Base-by-base conservation (phyloP, 2,113 vertebrate genomes). In the Oncorhynchus keta region DNA sequence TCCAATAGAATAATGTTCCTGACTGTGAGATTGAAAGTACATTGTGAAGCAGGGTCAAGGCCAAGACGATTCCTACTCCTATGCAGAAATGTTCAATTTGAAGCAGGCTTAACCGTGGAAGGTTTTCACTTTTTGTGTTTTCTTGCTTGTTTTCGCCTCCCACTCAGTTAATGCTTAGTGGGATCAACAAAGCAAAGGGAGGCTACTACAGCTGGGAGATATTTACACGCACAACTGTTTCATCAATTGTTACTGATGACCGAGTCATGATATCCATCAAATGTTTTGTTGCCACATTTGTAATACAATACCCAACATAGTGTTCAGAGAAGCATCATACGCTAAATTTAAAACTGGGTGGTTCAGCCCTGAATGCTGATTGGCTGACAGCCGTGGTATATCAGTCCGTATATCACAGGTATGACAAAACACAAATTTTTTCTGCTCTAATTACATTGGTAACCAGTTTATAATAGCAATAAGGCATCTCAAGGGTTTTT, bases 81-180 rank as follows among this genome's bases (percentile, higher is more conserved):
- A 87, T 86, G 39, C 87, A 88, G 82, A 84, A 74, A 81, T 66
- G 64, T 79, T 87, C 12, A 83, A 84, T 86, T 81, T 79, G 76
- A 86, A 59, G 35, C 73, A 69, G 81, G 12, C 68, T 45, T 66
- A 12, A 75, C 78, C 78, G 86, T 78, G 79, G 80, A 70, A 86
- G 7, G 62, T 64, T 67, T 69, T 76, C 81, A 81, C 83, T 87
- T 84, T 79, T 65, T 61, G 57, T 76, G 62, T 74, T 75, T 49
- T 83, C 71, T 77, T 87, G 71, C 84, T 85, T 68, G 64, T 66
- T 74, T 83, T 75, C 62, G 39, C 88, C 77, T 88, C 88, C 87
- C 84, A 89, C 88, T 79, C 86, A 79, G 76, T 86, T 86, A 86
- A 84, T 85, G 80, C 72, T 75, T 61, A 78, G 62, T 55, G 75